Base-by-base conservation (phyloP, 2,888 invertebrate genomes). In the Prenolepis imparis region DNA sequence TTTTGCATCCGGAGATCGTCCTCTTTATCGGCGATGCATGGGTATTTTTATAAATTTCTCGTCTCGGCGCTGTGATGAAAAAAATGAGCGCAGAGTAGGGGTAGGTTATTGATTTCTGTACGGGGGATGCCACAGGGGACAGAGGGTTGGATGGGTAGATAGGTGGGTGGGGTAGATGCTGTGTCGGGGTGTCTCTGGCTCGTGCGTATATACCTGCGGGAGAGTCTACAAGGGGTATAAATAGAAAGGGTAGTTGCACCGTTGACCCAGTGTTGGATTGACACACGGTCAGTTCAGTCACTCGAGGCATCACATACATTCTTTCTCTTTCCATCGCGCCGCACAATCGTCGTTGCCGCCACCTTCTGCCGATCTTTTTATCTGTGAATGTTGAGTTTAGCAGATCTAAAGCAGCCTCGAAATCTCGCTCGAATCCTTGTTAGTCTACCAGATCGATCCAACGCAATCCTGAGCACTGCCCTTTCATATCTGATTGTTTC, bases 261-360 rank as follows among this genome's bases (percentile, higher is more conserved):
- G 93, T 94, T 94, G 93, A 94, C 94, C 94, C 94, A 94, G 94
- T 94, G 93, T 92, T 93, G 92, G 91, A 92, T 93, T 93, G 92
- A 92, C 91, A 90, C 89, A 92, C 91, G 91, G 90, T 91, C 92
- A 91, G 92, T 91, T 92, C 91, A 91, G 91, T 93, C 90, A 90
- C 90, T 90, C 86, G 61, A 78, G 44, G 52, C 83, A 68, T 68
- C 73, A 83, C 63, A 84, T n/a, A 67, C 24, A 44, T 36, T 39
- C 63, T 64, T 18, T 75, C 66, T 55, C 39, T 57, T 64, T 55
- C 77, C 18, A 24, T 59, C 41, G 70, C 70, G 44, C 21, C 41
- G 39, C 84, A 86, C 66, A 77, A 75, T 75, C 55, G 55, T 28
- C n/a, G 44, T 52, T 74, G 64, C 59, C 63, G 72, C 88, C 86